Conservation (phyloP, 2,888 invertebrate species). For the Mesoligia furuncula region DNA sequence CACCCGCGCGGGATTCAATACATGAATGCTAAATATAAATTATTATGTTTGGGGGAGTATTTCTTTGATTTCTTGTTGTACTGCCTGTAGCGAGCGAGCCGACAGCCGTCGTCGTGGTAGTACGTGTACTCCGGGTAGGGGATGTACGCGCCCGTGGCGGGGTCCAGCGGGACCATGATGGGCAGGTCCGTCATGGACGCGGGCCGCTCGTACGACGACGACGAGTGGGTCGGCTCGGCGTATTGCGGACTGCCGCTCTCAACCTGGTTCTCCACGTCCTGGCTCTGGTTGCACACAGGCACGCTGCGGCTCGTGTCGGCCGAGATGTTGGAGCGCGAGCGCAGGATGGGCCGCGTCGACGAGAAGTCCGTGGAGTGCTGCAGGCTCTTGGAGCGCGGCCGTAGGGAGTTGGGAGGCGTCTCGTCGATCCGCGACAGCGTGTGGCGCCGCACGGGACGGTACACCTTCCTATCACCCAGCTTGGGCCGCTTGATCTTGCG, state of each 20-base stretch:
- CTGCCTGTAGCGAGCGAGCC: constrained; percentile 76
- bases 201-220: constrained; percentile 80
- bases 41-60: constrained; percentile 79
- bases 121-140: constrained; percentile 85
- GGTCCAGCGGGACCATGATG: constrained; percentile 83
- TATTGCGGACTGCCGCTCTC: constrained; percentile 84
- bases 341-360: constrained; percentile 80
- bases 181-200: constrained; percentile 86
- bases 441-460: constrained; percentile 81
- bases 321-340: constrained; percentile 86
- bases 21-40: constrained; percentile 89
- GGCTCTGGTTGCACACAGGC: constrained; percentile 85
- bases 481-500: constrained; percentile 79
- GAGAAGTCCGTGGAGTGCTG: constrained; percentile 83
- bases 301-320: constrained; percentile 87
- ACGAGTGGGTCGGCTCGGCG: constrained; percentile 81
- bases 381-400: constrained; percentile 80
- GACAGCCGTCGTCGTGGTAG: constrained; percentile 81
- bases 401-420: constrained; percentile 71
- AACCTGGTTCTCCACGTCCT: constrained; percentile 77
- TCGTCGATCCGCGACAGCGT: constrained; percentile 88
- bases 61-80: constrained; percentile 77
- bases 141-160: constrained; percentile 81
- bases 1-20: constrained; percentile 84
- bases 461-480: constrained; percentile 82